Evolutionary conservation across 2,888 invertebrate species (phyloP), one percentile per base, ranked within the genome.

Genomic region (Anodontia alba): DNA sequence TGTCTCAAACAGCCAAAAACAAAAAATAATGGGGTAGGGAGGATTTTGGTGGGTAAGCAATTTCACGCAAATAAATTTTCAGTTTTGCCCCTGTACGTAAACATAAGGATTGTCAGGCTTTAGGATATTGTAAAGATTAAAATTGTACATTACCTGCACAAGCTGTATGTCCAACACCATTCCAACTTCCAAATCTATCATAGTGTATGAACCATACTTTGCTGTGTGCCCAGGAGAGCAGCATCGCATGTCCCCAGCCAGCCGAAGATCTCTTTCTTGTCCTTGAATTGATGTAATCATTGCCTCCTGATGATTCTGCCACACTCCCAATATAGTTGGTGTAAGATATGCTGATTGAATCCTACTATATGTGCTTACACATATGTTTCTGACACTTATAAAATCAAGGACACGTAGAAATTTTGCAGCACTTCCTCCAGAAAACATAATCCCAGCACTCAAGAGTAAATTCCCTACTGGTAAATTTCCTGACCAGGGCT

Each of bases 221-320:
- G 76, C 76, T 26, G 76, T 76, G 68, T 76, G 76, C 7, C 76
- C 76, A 31, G 76, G 76, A 17, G 69, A 33, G 38, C 76, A 76
- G 51, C 76, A 76, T 17, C 76, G 29, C 36, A 26, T 36, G 33
- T 76, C 76, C 1, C 69, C 76, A 23, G 31, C 76, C 17, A 69
- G 36, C 20, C 66, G 62, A 1, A 78, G 23, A 26, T 2, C n/a
- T 42, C 51, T 33, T 8, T 42, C 72, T 43, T 69, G 8, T 43
- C 7, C 23, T 23, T 36, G 43, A 2, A 71, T 36, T 0, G 17
- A 17, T 12, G 10, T 26, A 38, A 78, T 36, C 51, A 73, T 31
- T 17, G 1, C 10, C 1, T 46, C 17, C 38, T 68, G 51, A 12
- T 67, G 33, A 8, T 51, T 20, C 10, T 51, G 10, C 78, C 78